phyloP scores from a whole-genome alignment of 2,888 invertebrate species.

The Thecophora atra region DNA sequence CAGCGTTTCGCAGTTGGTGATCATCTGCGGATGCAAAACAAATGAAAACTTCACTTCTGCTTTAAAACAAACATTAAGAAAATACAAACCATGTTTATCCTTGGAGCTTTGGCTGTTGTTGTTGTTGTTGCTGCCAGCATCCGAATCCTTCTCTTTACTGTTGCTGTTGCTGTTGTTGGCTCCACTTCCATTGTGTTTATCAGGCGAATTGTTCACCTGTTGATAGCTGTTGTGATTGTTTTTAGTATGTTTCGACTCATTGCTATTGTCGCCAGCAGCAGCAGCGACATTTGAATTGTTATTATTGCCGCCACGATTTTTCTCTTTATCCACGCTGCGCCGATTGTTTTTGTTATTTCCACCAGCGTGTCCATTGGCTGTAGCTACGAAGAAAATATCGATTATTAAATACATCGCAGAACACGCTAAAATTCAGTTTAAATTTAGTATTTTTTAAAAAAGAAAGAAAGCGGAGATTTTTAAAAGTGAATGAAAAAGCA shows the following conservation, averaged over 20 bases:
- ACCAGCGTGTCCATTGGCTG: conserved; percentile 57
- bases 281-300: conserved; percentile 43
- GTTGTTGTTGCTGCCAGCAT: conserved; percentile 50
- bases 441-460: too few species aligned
- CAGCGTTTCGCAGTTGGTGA: conserved; percentile 38
- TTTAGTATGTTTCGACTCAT: conserved; percentile 41
- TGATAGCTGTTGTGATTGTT: conserved; percentile 49
- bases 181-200: conserved; percentile 33
- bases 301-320: conserved; percentile 47
- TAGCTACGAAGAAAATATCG: conserved; percentile 47
- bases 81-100: conserved; percentile 51
- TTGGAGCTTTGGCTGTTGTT: conserved; percentile 45
- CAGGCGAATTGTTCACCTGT: conserved; percentile 44
- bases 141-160: conserved; percentile 57
- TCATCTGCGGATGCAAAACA: conserved; percentile 36
- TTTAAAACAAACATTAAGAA: neutral
- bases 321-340: conserved; percentile 65
- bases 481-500: neutral
- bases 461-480: neutral
- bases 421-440: too few species aligned
- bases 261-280: conserved; percentile 40
- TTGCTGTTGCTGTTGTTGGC: conserved; percentile 49
- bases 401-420: neutral
- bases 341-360: conserved; percentile 58
- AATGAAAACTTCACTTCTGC: neutral